Conservation (phyloP, 2,888 invertebrate genomes). For the Branchinecta sandiegonensis region DNA sequence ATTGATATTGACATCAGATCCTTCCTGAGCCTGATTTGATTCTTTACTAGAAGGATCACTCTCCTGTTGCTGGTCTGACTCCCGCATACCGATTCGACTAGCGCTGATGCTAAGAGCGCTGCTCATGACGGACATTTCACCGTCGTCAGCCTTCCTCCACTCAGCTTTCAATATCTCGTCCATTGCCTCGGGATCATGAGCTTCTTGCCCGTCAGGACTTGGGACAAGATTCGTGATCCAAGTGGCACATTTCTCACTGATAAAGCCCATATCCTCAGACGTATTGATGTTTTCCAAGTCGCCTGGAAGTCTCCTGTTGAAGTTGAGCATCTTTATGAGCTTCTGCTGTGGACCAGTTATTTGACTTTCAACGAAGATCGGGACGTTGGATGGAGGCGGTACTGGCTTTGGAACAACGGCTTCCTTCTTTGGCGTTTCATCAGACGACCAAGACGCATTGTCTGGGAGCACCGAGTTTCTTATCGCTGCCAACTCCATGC, state of each 20-base stretch:
- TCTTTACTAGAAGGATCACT: background rate
- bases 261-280: background rate
- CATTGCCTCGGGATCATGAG: background rate
- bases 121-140: background rate
- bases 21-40: background rate
- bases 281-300: background rate
- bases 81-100: background rate
- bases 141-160: background rate
- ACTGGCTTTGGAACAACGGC: too few species aligned
- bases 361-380: too few species aligned
- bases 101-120: slow-evolving; percentile 9
- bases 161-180: background rate
- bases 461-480: too few species aligned
- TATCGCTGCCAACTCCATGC: too few species aligned
- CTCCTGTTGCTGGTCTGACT: background rate
- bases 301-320: background rate
- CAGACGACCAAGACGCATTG: too few species aligned
- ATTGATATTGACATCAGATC: background rate
- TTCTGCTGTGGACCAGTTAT: too few species aligned
- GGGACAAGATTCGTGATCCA: slow-evolving; percentile 9
- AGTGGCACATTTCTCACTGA: background rate
- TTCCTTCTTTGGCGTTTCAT: too few species aligned
- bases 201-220: background rate
- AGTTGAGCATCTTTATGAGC: slow-evolving; percentile 1
- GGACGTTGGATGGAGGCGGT: too few species aligned